Percentiles rank a stretch among this genome's conserved stretches.
phyloP scores from a whole-genome alignment of 2,113 vertebrate genomes.

The Ceyx cyanopectus region DNA sequence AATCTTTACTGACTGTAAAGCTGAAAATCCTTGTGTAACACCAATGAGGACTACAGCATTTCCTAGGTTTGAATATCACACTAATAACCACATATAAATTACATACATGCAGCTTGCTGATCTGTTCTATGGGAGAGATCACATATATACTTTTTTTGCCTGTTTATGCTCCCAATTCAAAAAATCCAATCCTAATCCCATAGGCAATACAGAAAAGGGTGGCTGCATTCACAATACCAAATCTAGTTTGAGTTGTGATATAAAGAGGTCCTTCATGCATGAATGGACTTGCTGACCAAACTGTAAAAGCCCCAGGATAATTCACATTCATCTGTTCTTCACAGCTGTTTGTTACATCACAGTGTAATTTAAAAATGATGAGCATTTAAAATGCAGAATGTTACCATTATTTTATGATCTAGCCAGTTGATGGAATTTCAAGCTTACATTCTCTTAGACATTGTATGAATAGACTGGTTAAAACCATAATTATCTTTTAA shows the following conservation, averaged over 20 bases:
- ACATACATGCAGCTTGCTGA: not conserved
- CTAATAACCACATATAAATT: not conserved
- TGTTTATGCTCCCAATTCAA: not conserved
- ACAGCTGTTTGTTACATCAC: conserved; percentile 22
- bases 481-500: not conserved
- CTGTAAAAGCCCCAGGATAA: conserved; percentile 5
- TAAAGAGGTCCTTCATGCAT: conserved; percentile 25
- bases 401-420: not conserved
- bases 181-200: not conserved
- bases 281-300: not conserved
- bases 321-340: conserved; percentile 16
- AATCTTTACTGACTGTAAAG: not conserved
- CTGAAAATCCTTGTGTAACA: not conserved
- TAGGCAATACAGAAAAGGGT: not conserved
- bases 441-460: not conserved
- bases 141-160: not conserved
- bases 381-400: not conserved
- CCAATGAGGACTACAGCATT: not conserved
- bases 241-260: not conserved
- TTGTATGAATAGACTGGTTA: not conserved
- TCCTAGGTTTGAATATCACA: not conserved
- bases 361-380: not conserved
- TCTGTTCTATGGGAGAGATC: not conserved
- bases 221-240: not conserved
- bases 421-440: not conserved